phyloP scores from a whole-genome alignment of 1,140 invertebrate species.

The Brachionus calyciflorus region DNA sequence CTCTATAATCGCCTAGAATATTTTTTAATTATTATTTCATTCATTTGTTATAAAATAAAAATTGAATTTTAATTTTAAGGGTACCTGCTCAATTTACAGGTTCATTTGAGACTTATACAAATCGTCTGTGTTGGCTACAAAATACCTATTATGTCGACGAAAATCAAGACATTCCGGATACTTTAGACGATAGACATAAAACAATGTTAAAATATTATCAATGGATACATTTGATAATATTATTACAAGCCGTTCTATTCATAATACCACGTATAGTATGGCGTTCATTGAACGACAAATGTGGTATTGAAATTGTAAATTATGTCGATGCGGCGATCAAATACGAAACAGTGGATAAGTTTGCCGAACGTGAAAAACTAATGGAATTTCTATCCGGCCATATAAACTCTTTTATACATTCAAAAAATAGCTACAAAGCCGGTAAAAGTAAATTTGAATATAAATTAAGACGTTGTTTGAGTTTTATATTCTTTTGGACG shows the following conservation, averaged over 20 bases:
- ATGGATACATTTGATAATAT: slow-evolving; percentile 77
- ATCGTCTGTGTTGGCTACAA: slow-evolving; percentile 49
- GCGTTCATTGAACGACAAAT: slow-evolving; percentile 51
- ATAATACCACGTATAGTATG: slow-evolving; percentile 74
- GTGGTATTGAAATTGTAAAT: slow-evolving; percentile 46
- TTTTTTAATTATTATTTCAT: too few species aligned
- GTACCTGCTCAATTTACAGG: slow-evolving; percentile 50
- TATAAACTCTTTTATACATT: slow-evolving; percentile 21
- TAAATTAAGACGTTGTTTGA: slow-evolving; percentile 30
- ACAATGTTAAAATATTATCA: slow-evolving; percentile 47
- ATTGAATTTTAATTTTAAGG: slow-evolving; percentile 1
- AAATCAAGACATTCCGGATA: slow-evolving; percentile 28
- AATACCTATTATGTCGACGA: slow-evolving; percentile 48
- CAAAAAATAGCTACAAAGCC: slow-evolving; percentile 40
- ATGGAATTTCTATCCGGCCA: slow-evolving; percentile 41
- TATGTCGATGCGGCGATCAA: slow-evolving; percentile 41
- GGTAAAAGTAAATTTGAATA: slow-evolving; percentile 9
- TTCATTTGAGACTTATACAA: slow-evolving; percentile 49
- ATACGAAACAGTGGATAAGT: slow-evolving; percentile 45
- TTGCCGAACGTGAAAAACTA: slow-evolving; percentile 39
- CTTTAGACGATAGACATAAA: background rate
- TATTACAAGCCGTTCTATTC: slow-evolving; percentile 85
- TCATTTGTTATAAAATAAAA: background rate
- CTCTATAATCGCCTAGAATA: too few species aligned
- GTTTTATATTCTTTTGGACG: slow-evolving; percentile 51